Conservation (phyloP, 1,140 invertebrate species). For the Pollicipes pollicipes region DNA sequence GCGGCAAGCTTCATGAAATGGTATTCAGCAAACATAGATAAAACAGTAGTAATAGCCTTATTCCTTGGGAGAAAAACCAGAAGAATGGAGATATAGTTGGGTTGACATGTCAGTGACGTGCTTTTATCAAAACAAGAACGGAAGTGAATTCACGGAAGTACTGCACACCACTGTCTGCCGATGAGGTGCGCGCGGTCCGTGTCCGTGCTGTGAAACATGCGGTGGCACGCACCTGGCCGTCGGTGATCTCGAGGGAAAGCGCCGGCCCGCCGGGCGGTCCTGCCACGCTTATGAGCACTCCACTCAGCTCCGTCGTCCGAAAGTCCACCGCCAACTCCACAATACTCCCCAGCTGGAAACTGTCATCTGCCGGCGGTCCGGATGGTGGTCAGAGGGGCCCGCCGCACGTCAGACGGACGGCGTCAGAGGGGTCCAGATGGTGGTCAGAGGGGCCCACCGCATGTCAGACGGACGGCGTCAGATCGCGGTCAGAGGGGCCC, state of each 20-base stretch:
- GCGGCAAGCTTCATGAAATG: too few relatives aligned
- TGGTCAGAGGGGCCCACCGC: too few relatives aligned
- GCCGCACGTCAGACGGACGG: too few relatives aligned
- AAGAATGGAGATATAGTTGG: too few relatives aligned
- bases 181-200: background rate
- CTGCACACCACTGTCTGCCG: background rate
- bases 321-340: conserved; percentile 64
- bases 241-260: conserved; percentile 52
- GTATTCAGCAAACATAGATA: too few relatives aligned
- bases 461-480: too few relatives aligned
- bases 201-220: background rate
- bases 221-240: conserved; percentile 43
- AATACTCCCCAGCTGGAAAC: conserved; percentile 45
- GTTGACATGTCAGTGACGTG: too few relatives aligned
- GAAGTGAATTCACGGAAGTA: background rate
- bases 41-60: too few relatives aligned
- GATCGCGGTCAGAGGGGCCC: too few relatives aligned
- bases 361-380: conserved; percentile 33
- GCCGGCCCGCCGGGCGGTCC: conserved; percentile 42
- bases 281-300: conserved; percentile 54
- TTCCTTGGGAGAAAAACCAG: too few relatives aligned
- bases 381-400: too few relatives aligned
- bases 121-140: background rate
- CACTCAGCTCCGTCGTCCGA: conserved; percentile 57
- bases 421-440: too few relatives aligned